Evolutionary conservation across 2,888 invertebrate genomes (phyloP), one percentile per base, ranked within the genome.

Genomic region (Calephelis perditalis): DNA sequence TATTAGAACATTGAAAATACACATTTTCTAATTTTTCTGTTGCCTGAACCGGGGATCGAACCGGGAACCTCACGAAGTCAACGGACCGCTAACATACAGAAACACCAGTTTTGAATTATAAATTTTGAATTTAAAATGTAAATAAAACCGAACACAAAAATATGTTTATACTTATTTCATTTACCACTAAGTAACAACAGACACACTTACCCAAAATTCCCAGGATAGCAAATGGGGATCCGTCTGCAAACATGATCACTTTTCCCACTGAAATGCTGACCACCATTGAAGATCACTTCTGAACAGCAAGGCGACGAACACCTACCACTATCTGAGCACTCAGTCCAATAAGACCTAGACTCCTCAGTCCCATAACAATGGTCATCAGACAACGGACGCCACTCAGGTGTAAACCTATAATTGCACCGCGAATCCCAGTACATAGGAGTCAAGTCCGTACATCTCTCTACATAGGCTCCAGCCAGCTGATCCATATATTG

Each of bases 281-380:
- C 91, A 2, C 91, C 91, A 66, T 91, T 91, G 75, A 91, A 91
- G 69, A 91, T 91, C 68, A 88, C 88, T 67, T 91, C 91, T 15
- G 91, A 91, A 63, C 91, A 91, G 71, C 91, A 91, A 0, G 91
- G 87, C 0, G 90, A 90, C 6, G 90, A 88, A 65, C 86, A 91
- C 36, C 87, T 68, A 1, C 90, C 90, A 58, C 88, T 88, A 64
- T 90, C 91, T 7, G 82, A 72, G 58, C 84, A 86, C 57, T 85
- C 85, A 4, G 87, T 81, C 9, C 80, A 84, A 65, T 77, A 85
- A 5, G 84, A 81, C 57, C 79, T 67, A 0, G 82, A 76, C 1
- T 76, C 80, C 43, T 84, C 84, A 10, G 79, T 75, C 46, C 77
- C 79, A 65, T 75, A 82, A 79, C 84, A 84, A 63, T 73, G 73